Evolutionary conservation across 2,797 vertebrate genomes (phyloP), one percentile per base, ranked within the genome.

Genomic region (Pseudotriccus pelzelni): DNA sequence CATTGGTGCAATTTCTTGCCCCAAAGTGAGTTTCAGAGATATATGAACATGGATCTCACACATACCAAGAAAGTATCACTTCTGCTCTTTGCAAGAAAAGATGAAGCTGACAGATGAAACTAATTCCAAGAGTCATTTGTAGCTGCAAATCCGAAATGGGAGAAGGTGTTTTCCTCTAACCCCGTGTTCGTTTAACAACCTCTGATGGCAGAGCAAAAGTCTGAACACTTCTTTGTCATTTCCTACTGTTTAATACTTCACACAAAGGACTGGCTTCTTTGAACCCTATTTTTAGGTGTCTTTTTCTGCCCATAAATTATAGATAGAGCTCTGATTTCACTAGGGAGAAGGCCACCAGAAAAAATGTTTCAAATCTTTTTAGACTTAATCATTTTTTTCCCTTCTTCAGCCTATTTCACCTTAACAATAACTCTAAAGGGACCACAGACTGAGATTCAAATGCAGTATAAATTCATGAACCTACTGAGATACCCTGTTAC

Each of bases 161-260:
- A 92, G 74, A 89, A 91, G 67, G 63, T 90, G 47, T 95, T 96
- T 94, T 91, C 83, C 67, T 94, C 39, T 90, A 91, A 86, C 59
- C 73, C 24, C 0, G 0, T 62, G 43, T 76, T 72, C 24, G 0
- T 87, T 93, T 91, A 94, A 88, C 50, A 93, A 56, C 37, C 76
- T 82, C 76, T 89, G 63, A 78, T 94, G 74, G 74, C 74, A 90
- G 74, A 94, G 62, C 32, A 89, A 63, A 76, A 95, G 8, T 70
- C 67, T 84, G 90, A 93, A 82, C 83, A 74, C 59, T 95, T 94
- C 55, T 88, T 93, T 93, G 63, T 73, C 55, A 82, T 93, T 96
- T 94, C 44, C 62, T 94, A 55, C 63, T 90, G 85, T 75, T 94
- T 91, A 90, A 93, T 94, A 55, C 93, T 95, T 95, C 86, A 94